Percentiles rank a stretch among this genome's conserved stretches.
Evolutionary conservation across 1,140 invertebrate species (phyloP).

Genomic region (Orchestia grillus): DNA sequence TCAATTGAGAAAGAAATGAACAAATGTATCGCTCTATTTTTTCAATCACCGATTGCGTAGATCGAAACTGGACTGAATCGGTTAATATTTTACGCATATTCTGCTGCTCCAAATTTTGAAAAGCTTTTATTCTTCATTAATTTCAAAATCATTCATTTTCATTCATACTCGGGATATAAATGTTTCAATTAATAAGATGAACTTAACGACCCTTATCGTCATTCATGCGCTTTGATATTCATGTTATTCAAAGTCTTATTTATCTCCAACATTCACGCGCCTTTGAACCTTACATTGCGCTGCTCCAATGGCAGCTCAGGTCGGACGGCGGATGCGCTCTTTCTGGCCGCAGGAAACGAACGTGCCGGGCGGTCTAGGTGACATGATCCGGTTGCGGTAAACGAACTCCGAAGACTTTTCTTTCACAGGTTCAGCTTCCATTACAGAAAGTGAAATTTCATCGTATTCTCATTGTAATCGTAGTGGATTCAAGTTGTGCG

Average conservation of each 20-base stretch:
- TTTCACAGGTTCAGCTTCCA: background rate
- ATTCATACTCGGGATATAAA: background rate
- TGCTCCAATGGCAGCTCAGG: background rate
- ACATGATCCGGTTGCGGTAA: background rate
- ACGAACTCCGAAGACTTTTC: background rate
- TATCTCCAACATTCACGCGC: background rate
- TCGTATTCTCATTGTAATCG: background rate
- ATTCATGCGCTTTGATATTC: no score
- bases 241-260: no score
- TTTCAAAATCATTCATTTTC: background rate
- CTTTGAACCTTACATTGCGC: background rate
- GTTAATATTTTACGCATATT: background rate
- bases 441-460: background rate
- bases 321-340: background rate
- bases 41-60: background rate
- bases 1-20: background rate
- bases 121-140: background rate
- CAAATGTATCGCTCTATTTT: background rate
- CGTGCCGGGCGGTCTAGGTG: background rate
- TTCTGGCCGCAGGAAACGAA: background rate
- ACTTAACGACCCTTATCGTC: no score
- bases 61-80: background rate
- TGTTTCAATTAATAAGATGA: no score
- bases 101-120: background rate
- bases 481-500: background rate